Evolutionary conservation across 2,113 vertebrate genomes (phyloP), one percentile per base, ranked within the genome.

Genomic region (Odocoileus hemionus): DNA sequence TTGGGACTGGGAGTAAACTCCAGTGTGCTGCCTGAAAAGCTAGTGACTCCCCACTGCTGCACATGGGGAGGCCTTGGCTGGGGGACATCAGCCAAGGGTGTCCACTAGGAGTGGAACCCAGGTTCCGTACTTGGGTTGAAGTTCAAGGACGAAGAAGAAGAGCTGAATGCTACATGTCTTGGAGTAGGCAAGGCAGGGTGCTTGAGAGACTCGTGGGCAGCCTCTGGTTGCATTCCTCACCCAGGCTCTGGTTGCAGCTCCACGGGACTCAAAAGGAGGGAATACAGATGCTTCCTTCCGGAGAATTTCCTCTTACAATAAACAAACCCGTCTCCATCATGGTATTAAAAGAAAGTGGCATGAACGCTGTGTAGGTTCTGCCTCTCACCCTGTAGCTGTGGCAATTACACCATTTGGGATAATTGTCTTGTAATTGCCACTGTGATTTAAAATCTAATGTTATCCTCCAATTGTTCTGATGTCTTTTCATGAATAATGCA

Each of bases 401-500:
- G 97, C 97, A 97, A 97, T 97, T 97, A 97, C 61, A 96, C 84
- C 97, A 95, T 98, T 98, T 98, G 98, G 97, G 98, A 98, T 99
- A 99, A 98, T 98, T 98, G 98, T 92, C 94, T 94, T 97, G 97
- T 99, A 98, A 99, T 99, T 98, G 97, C 96, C 94, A 86, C 96
- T 97, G 96, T 98, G 98, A 98, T 98, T 99, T 98, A 98, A 98
- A 98, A 97, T 97, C 96, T 97, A 97, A 98, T 97, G 98, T 96
- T 98, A 97, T 97, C 98, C 96, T 93, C 96, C 91, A 96, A 98
- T 97, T 98, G 98, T 99, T 98, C 96, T 97, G 93, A 97, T 98
- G 97, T 95, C 97, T 98, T 98, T 98, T 98, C 98, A 97, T 99
- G 98, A 98, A 99, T 98, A 99, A 98, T 98, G 98, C 88, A 98